Base-by-base conservation (phyloP, 2,113 vertebrate genomes). In the Phrynosoma blainvillii region DNA sequence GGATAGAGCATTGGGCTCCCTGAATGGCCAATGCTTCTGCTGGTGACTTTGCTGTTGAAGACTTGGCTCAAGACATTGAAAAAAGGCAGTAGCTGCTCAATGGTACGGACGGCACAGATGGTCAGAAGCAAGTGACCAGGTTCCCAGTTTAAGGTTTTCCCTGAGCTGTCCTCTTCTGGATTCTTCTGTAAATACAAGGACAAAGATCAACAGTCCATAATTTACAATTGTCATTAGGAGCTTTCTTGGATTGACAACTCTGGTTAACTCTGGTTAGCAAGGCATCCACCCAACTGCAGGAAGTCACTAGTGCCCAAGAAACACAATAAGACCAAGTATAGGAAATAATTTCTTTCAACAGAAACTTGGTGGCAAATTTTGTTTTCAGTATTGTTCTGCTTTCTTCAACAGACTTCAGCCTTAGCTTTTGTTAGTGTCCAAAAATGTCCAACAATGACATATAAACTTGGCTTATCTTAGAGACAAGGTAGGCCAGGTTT, bases 61-160 rank as follows among this genome's bases (percentile, higher is more conserved):
- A 98, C 98, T 79, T 99, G 99, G 93, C 98, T 99, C 95, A 99
- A 98, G 40, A 98, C 96, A 0, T 96, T 99, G 97, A 99, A 99
- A 96, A 99, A 99, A 9, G 99, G 99, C 85, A 99, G 95, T 25
- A 99, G 98, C 95, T 99, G 99, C 94, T 99, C 99, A 74, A 99
- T 98, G 93, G 97, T 99, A 94, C 99, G 98, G 93, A 99, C 98
- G 0, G 98, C 97, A 47, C 98, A 98, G 84, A 98, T 94, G 21
- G 98, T 99, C 87, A 99, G 96, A 94, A 98, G 97, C 88, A 99
- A 92, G 93, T 98, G 98, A 9, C 98, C 99, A 0, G 98, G 98
- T 90, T 99, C 98, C 98, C 99, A 99, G 1, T 97, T 96, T 86
- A 99, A 79, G 1, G 96, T 97, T 91, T 97, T 97, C 78, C 96